Conservation (phyloP, 1,140 invertebrate genomes). For the Elysia chlorotica region DNA sequence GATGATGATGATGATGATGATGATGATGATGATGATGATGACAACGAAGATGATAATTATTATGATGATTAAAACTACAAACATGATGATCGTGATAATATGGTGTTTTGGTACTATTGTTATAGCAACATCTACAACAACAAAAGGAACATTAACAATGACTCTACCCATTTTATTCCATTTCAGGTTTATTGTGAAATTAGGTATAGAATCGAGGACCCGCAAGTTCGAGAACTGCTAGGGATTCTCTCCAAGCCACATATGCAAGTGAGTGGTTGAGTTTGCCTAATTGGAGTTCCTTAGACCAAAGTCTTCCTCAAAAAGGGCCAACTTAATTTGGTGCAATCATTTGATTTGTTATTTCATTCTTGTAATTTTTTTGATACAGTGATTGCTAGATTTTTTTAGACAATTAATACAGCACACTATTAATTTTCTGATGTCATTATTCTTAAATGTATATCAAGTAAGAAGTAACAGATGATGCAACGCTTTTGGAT, state of each 20-base stretch:
- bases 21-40: too few species aligned
- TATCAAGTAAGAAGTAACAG: too few species aligned
- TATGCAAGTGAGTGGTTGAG: slow-evolving; percentile 34
- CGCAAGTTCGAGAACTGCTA: slow-evolving; percentile 38
- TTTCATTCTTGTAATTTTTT: not conserved
- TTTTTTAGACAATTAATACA: not conserved
- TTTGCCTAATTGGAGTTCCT: not conserved
- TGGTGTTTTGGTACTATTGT: too few species aligned
- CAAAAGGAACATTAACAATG: too few species aligned
- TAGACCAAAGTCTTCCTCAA: too few species aligned
- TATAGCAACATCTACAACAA: too few species aligned
- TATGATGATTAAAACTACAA: too few species aligned
- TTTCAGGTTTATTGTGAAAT: slow-evolving; percentile 33
- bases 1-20: too few species aligned
- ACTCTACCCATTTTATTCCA: too few species aligned
- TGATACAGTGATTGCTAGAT: not conserved
- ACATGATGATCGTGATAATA: too few species aligned
- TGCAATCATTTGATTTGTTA: not conserved
- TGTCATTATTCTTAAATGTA: not conserved
- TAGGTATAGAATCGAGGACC: slow-evolving; percentile 26
- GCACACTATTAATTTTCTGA: not conserved
- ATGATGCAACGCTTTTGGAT: too few species aligned
- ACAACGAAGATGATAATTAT: too few species aligned
- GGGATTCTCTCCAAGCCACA: slow-evolving; percentile 44
- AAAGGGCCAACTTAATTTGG: not conserved